Evolutionary conservation across 2,797 vertebrate genomes (phyloP).

Genomic region (Danio albolineatus): DNA sequence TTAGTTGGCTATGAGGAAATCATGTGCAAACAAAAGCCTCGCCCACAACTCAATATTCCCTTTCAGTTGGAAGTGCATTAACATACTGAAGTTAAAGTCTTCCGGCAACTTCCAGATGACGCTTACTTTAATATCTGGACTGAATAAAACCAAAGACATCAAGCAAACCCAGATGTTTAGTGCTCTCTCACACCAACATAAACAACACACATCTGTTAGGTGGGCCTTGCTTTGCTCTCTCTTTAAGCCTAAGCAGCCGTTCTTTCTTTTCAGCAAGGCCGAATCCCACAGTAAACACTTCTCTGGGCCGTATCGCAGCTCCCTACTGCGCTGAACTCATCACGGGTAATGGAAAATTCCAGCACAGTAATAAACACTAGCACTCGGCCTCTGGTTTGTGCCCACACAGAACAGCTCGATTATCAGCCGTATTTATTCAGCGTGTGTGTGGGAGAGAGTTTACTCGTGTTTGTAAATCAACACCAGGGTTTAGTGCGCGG

Average conservation of each 20-base stretch:
- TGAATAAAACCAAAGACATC: conserved; percentile 25
- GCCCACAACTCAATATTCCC: too few relatives aligned
- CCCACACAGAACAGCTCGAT: conserved; percentile 43
- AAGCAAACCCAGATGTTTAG: conserved; percentile 24
- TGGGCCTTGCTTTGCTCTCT: not conserved
- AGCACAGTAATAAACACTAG: conserved; percentile 43
- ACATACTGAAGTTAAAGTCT: too few relatives aligned
- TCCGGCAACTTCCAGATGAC: too few relatives aligned
- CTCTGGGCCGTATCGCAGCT: not conserved
- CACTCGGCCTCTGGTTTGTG: conserved; percentile 12
- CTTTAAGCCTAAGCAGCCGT: not conserved
- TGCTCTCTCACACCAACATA: conserved; percentile 6
- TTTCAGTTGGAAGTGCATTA: too few relatives aligned
- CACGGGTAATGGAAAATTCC: conserved; percentile 55
- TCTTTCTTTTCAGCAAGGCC: not conserved
- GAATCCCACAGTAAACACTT: not conserved
- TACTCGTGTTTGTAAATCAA: conserved; percentile 49
- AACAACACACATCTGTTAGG: conserved; percentile 22
- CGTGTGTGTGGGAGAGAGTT: conserved; percentile 46
- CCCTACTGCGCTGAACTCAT: conserved; percentile 20
- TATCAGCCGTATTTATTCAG: conserved; percentile 45
- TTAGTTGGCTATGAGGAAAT: too few relatives aligned
- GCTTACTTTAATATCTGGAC: not conserved
- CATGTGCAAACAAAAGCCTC: too few relatives aligned
- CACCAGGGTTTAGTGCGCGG: conserved; percentile 25